Conservation (phyloP, 2,888 invertebrate species). For the Volucella inflata region DNA sequence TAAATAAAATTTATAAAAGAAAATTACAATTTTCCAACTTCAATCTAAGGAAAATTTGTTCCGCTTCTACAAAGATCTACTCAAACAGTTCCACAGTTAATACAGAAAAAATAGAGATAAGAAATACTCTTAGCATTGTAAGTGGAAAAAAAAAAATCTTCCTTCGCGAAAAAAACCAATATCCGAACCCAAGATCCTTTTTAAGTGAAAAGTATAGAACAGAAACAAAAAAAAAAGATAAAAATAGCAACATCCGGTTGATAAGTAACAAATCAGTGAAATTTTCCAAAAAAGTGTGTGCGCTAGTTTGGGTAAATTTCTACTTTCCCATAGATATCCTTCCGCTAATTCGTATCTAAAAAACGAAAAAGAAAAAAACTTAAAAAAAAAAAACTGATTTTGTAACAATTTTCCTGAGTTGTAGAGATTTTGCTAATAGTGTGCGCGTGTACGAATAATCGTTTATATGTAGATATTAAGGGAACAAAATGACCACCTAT, state of each 20-base stretch:
- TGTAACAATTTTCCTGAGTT: slow-evolving; percentile 69
- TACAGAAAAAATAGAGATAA: neutral
- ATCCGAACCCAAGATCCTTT: slow-evolving; percentile 77
- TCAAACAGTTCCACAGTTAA: slow-evolving; percentile 45
- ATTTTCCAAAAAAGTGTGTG: slow-evolving; percentile 41
- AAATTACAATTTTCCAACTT: slow-evolving; percentile 35
- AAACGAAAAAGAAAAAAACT: slow-evolving; percentile 51
- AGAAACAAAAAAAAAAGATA: slow-evolving; percentile 14
- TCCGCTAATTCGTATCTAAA: slow-evolving; percentile 18
- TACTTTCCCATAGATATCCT: slow-evolving; percentile 39
- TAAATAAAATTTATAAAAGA: slow-evolving; percentile 42
- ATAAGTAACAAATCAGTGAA: slow-evolving; percentile 64
- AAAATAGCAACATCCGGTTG: slow-evolving; percentile 77
- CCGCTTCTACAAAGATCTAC: slow-evolving; percentile 61
- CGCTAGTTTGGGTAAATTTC: slow-evolving; percentile 64
- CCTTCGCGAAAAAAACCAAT: slow-evolving; percentile 73
- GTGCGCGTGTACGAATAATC: slow-evolving; percentile 47
- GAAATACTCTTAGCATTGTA: slow-evolving; percentile 46
- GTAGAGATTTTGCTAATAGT: slow-evolving; percentile 54
- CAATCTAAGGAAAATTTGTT: slow-evolving; percentile 50
- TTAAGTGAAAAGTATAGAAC: slow-evolving; percentile 76
- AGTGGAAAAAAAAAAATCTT: slow-evolving; percentile 40
- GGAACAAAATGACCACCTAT: slow-evolving; percentile 36
- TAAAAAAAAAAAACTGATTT: slow-evolving; percentile 64
- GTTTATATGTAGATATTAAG: slow-evolving; percentile 32